Base-by-base conservation (phyloP, 2,113 vertebrate species). In the Arothron firmamentum region DNA sequence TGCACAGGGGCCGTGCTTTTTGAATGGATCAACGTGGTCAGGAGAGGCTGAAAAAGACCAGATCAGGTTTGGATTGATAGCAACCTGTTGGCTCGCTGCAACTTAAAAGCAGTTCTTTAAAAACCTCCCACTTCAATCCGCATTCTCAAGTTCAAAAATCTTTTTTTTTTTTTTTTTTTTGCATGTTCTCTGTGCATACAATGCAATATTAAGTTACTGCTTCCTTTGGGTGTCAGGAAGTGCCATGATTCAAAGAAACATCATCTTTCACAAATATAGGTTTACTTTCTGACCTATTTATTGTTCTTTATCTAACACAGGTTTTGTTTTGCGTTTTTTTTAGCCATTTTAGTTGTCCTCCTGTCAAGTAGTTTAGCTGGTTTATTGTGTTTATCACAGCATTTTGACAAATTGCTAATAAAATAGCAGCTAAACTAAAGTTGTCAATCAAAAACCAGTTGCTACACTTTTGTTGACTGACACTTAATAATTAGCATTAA, bases 1-100 rank as follows among this genome's bases (percentile, higher is more conserved):
- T 51, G 62, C 66, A 47, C 8, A 0, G 16, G 42, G 19, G 16
- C 3, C 10, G 51, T 57, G 52, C 38, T 51, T 15, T 28, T 47
- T 56, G 42, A 50, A 57, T 54, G 49, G 45, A 38, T 15, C 5
- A 52, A 59, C 20, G 41, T 57, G 57, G 56, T 60, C 3, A 10
- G 16, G 21, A 47, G 56, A 52, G 59, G 38, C 4, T 38, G 4
- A 48, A 42, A 1, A 56, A 13, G 42, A 34, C 14, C 13, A 16
- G 43, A 49, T 63, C 47, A 18, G 25, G 15, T 12, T 1, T 23
- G 34, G 13, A 15, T 66, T 55, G 11, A 60, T 45, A 2, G 23
- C 60, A 67, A 80, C 82, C 76, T 78, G 74, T 80, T 68, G 67
- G 47, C 8, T 23, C 1, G 45, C 43, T 62, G 51, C 15, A 63